Percentiles rank a stretch among this genome's conserved stretches.
phyloP scores from a whole-genome alignment of 2,113 vertebrate species.

The Notiomystis cincta region DNA sequence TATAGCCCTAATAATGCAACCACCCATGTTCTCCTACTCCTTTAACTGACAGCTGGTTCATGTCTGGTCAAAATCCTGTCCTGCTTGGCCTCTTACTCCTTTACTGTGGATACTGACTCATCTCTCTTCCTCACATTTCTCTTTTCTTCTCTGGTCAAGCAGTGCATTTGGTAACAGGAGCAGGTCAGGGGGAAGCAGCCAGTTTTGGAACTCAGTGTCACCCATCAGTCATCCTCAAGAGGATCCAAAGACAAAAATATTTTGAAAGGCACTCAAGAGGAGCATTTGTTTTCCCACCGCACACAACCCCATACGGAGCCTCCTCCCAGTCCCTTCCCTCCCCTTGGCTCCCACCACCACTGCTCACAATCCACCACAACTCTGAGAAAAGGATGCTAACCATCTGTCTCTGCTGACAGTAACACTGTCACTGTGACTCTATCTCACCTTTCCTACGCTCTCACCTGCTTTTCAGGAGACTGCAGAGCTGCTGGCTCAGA shows the following conservation, averaged over 20 bases:
- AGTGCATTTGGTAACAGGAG: neutral
- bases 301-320: neutral
- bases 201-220: neutral
- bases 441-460: neutral
- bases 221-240: neutral
- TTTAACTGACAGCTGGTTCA: neutral
- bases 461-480: neutral
- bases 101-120: fast-evolving
- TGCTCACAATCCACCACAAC: neutral
- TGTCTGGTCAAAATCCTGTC: neutral
- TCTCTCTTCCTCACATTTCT: fast-evolving
- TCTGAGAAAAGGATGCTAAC: fast-evolving
- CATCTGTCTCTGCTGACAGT: fast-evolving
- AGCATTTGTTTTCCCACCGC: fast-evolving
- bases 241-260: neutral
- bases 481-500: fast-evolving
- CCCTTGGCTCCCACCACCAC: neutral
- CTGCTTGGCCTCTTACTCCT: neutral
- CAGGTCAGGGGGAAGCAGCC: neutral
- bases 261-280: neutral
- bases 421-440: neutral
- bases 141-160: neutral
- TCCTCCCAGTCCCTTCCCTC: neutral
- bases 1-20: neutral
- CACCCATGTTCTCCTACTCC: neutral